A percentile compares a stretch with the other conserved stretches of the same genome.
Evolutionary conservation across 2,888 invertebrate genomes (phyloP).

Genomic region (Augiades crinisus): DNA sequence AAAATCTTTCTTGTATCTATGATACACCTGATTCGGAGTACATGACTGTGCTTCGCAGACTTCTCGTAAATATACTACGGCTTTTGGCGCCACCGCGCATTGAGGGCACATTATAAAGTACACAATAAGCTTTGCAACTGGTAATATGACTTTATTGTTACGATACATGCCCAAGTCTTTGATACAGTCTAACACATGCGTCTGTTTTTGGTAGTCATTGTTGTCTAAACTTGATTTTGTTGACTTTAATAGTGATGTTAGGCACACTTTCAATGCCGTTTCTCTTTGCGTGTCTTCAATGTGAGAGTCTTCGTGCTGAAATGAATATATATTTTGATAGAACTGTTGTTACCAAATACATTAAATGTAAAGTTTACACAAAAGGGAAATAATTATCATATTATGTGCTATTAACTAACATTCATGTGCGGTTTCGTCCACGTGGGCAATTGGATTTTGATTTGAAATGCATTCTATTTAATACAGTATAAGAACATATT

Average conservation of each 20-base stretch:
- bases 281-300: constrained; percentile 55
- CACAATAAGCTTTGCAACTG: constrained; percentile 75
- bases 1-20: constrained; percentile 83
- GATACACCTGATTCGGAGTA: constrained; percentile 81
- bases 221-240: constrained; percentile 73
- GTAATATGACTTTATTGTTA: constrained; percentile 61
- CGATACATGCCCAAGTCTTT: constrained; percentile 69
- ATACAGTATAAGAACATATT: too few relatives aligned
- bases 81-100: constrained; percentile 79
- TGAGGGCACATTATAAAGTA: constrained; percentile 84
- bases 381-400: too few relatives aligned
- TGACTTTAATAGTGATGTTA: constrained; percentile 67
- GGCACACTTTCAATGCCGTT: constrained; percentile 52
- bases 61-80: constrained; percentile 79
- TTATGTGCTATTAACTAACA: too few relatives aligned
- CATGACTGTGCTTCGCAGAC: constrained; percentile 78
- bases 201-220: constrained; percentile 77
- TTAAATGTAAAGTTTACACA: too few relatives aligned
- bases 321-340: too few relatives aligned
- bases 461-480: too few relatives aligned
- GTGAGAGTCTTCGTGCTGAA: constrained; percentile 50
- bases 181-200: constrained; percentile 75
- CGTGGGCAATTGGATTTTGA: too few relatives aligned
- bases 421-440: too few relatives aligned
- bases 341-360: too few relatives aligned